A percentile compares a stretch with the other conserved stretches of the same genome.
Evolutionary conservation across 2,797 vertebrate species (phyloP).

Genomic region (Margarornis squamiger): DNA sequence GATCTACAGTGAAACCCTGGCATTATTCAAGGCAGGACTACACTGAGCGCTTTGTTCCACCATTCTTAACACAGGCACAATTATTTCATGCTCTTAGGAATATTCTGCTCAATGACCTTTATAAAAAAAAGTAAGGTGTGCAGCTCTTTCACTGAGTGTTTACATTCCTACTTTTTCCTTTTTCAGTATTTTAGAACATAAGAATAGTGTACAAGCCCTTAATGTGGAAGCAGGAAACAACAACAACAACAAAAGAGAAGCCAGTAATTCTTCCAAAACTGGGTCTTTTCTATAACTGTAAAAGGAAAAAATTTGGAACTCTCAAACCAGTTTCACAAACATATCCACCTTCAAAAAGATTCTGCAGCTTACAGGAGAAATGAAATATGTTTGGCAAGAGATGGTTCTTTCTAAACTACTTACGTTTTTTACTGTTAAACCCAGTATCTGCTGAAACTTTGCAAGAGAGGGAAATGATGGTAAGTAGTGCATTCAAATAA

Average conservation of each 20-base stretch:
- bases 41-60: not conserved
- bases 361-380: not conserved
- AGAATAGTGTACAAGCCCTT: not conserved
- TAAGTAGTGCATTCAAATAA: slow-evolving; percentile 9
- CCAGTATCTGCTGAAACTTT: not conserved
- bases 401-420: not conserved
- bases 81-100: not conserved
- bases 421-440: slow-evolving; percentile 6
- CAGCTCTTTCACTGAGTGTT: not conserved
- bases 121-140: not conserved
- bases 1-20: slow-evolving; percentile 35
- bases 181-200: not conserved
- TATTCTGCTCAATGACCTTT: not conserved
- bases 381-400: not conserved
- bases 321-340: not conserved
- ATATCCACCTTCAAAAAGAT: not conserved
- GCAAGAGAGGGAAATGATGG: not conserved
- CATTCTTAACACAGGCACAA: not conserved
- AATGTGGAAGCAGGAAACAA: not conserved
- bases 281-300: not conserved
- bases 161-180: not conserved
- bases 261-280: not conserved
- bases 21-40: slow-evolving; percentile 14
- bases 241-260: not conserved
- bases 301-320: not conserved